Conservation (phyloP, 1,140 invertebrate species). For the Brachystomella parvula region DNA sequence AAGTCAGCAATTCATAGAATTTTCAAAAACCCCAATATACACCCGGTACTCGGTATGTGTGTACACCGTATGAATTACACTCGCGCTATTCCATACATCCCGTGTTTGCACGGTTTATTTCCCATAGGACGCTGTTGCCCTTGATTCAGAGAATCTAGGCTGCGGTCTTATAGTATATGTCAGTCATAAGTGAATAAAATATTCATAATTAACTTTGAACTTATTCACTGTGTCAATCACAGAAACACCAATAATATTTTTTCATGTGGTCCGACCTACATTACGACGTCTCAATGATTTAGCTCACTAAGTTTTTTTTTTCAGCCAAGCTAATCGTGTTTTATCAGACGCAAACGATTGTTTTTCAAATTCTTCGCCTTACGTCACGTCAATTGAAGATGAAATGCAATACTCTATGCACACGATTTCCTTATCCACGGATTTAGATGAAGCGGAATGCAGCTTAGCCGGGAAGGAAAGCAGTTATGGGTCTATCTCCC, state of each 20-base stretch:
- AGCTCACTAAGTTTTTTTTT: not conserved
- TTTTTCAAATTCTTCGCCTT: conserved; percentile 38
- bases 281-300: not conserved
- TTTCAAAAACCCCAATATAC: no score
- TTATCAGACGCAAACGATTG: conserved; percentile 55
- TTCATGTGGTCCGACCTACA: not conserved
- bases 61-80: no score
- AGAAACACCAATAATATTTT: not conserved
- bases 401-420: not conserved
- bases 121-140: no score
- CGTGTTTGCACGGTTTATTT: no score
- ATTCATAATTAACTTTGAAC: not conserved
- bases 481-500: not conserved
- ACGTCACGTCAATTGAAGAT: not conserved
- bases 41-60: no score
- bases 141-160: no score
- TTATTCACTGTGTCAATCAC: not conserved
- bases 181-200: no score
- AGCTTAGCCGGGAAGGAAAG: not conserved
- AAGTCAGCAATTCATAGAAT: no score
- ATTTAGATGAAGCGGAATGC: not conserved
- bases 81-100: no score
- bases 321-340: conserved; percentile 52
- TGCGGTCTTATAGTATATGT: no score
- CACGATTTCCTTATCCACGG: not conserved